These are phyloP conservation scores for Scaptomyza montana DNA, from an alignment of 1,140 invertebrate genomes.

Conservation along the genomic window DNA sequence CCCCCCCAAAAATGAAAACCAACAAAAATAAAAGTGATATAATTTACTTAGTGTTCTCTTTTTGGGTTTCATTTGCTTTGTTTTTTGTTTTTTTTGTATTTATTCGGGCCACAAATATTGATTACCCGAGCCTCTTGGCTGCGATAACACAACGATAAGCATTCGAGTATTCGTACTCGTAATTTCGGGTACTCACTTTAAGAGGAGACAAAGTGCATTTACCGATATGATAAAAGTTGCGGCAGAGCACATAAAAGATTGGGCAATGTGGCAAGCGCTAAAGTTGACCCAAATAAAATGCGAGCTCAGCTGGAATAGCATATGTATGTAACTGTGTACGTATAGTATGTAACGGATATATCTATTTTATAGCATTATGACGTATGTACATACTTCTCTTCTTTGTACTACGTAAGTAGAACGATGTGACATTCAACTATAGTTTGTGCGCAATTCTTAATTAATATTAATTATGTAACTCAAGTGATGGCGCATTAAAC, in stretches of 20 bases:
- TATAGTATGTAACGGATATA: conserved; percentile 17
- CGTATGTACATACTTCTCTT: conserved; percentile 19
- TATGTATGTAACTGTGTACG: conserved; percentile 15
- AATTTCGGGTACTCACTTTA: conserved; percentile 26
- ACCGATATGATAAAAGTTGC: conserved; percentile 67
- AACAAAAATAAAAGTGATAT: conserved; percentile 18
- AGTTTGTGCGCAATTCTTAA: conserved; percentile 37
- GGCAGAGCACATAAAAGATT: conserved; percentile 25
- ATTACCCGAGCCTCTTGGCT: conserved; percentile 49
- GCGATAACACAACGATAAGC: conserved; percentile 56
- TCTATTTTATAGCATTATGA: conserved; percentile 17
- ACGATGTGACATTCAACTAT: conserved; percentile 42
- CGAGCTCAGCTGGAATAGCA: conserved; percentile 38
- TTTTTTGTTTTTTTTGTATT: too few species aligned
- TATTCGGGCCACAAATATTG: conserved; percentile 75
- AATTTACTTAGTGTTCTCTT: conserved; percentile 41
- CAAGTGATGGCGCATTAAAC: conserved; percentile 40
- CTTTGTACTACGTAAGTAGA: neutral
- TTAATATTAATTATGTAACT: conserved; percentile 69
- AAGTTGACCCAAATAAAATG: conserved; percentile 52
- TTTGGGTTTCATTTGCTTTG: too few species aligned
- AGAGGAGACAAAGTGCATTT: conserved; percentile 69
- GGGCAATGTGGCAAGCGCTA: conserved; percentile 33
- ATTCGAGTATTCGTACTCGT: neutral
- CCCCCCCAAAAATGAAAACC: conserved; percentile 16